These are phyloP conservation scores for Lacanobia wlatinum DNA, from an alignment of 2,888 invertebrate genomes.

Conservation along the genomic window DNA sequence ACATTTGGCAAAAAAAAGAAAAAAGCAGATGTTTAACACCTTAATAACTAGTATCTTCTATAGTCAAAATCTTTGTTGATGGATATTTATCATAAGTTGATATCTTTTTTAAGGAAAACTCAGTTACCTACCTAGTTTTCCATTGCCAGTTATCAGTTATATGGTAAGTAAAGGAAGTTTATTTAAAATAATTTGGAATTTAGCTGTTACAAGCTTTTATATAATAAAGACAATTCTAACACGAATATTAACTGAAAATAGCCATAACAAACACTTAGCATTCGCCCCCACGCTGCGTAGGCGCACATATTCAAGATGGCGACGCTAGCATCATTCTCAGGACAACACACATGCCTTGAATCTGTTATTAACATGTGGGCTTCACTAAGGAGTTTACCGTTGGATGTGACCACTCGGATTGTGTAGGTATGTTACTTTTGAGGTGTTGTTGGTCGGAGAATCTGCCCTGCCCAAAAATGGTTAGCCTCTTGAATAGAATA, in stretches of 20 bases:
- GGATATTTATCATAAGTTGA: background rate
- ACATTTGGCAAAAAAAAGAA: too few species aligned
- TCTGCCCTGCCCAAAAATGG: slow-evolving; percentile 6
- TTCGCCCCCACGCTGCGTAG: slow-evolving; percentile 48
- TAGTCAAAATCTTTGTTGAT: background rate
- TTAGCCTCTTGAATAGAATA: background rate
- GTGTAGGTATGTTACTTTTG: slow-evolving; percentile 50
- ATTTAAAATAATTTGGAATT: background rate
- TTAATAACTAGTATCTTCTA: too few species aligned
- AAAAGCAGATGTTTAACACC: too few species aligned
- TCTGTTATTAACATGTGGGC: slow-evolving; percentile 59
- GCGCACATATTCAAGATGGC: slow-evolving; percentile 55
- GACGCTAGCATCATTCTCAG: slow-evolving; percentile 57
- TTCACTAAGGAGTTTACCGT: slow-evolving; percentile 58
- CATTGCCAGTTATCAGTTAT: background rate
- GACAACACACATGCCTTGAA: slow-evolving; percentile 58
- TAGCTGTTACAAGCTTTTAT: background rate
- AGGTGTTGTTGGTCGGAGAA: slow-evolving; percentile 20
- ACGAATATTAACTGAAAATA: slow-evolving; percentile 39
- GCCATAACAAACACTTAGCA: slow-evolving; percentile 50
- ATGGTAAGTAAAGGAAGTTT: background rate
- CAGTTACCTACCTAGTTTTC: background rate
- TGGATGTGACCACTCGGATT: slow-evolving; percentile 51
- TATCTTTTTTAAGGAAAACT: background rate
- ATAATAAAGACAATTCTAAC: slow-evolving; percentile 1